Percentiles rank a stretch among this genome's conserved stretches.
Evolutionary conservation across 2,113 vertebrate species (phyloP).

Genomic region (Aptenodytes forsteri): DNA sequence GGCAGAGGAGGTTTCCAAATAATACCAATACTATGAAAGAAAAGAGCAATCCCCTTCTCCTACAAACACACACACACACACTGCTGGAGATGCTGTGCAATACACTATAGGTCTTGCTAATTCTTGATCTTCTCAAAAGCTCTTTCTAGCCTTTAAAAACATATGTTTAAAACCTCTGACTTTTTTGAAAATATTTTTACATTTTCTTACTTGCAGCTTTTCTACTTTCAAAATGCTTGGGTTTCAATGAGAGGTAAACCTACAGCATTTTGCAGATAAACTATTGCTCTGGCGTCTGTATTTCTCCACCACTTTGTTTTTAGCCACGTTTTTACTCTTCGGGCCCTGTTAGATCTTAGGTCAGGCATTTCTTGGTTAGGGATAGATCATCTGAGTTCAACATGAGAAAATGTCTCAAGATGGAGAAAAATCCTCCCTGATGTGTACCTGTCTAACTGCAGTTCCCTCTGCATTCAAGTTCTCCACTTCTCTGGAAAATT

Average conservation of each 20-base stretch:
- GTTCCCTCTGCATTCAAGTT: slow-evolving; percentile 16
- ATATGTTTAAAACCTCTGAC: background rate
- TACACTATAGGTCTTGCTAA: background rate
- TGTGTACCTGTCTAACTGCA: slow-evolving; percentile 19
- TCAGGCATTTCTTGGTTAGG: slow-evolving; percentile 16
- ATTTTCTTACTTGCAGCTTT: background rate
- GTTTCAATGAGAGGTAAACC: background rate
- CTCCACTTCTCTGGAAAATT: slow-evolving; percentile 64
- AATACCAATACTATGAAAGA: background rate
- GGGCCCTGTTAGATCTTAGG: background rate
- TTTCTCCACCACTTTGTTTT: background rate
- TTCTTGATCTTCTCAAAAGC: background rate
- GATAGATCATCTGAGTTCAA: background rate
- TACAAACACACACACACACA: background rate
- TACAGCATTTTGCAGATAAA: background rate
- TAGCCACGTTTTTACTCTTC: background rate
- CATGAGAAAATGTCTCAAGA: slow-evolving; percentile 2
- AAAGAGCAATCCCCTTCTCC: background rate
- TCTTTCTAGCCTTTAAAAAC: background rate
- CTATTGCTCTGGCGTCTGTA: background rate
- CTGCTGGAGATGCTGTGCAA: background rate
- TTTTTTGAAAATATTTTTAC: background rate
- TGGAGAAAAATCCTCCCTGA: slow-evolving; percentile 9
- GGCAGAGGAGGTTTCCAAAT: background rate
- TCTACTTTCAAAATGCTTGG: background rate